Base-by-base conservation (phyloP, 2,797 vertebrate genomes). In the Muscicapa comitata region DNA sequence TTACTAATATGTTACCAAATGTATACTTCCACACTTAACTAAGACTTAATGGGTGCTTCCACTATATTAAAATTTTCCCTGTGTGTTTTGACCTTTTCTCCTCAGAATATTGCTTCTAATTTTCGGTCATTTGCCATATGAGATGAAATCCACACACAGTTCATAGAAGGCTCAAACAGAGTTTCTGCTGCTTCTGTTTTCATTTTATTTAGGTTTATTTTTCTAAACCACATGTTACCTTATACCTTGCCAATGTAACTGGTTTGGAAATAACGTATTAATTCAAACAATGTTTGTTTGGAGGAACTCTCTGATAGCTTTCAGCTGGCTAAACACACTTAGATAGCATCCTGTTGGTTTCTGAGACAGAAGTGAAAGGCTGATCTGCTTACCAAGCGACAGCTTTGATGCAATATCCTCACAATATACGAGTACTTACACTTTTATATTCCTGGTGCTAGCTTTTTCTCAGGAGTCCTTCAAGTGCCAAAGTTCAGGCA, bases 271-370 rank as follows among this genome's bases (percentile, higher is more conserved):
- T 93, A 96, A 93, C 8, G 21, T 89, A 95, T 96, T 96, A 96
- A 97, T 96, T 96, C 94, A 97, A 96, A 90, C 75, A 91, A 54
- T 66, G 87, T 96, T 97, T 96, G 94, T 96, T 93, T 94, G 89
- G 62, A 96, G 85, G 91, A 94, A 28, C 42, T 85, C 80, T 95
- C 70, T 96, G 95, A 96, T 96, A 93, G 91, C 82, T 97, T 96
- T 95, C 96, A 96, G 96, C 94, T 97, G 95, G 92, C 85, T 93
- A 96, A 96, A 96, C 89, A 96, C 78, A 89, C 88, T 92, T 89
- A 86, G 88, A 89, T 87, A 96, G 89, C 91, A 96, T 96, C 82
- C 94, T 93, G 85, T 96, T 90, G 66, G 50, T 91, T 96, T 91
- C 72, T 87, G 35, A 83, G 87, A 83, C 73, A 94, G 84, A 75